Conservation (phyloP, 2,113 vertebrate species). For the Aspidoscelis tigris region DNA sequence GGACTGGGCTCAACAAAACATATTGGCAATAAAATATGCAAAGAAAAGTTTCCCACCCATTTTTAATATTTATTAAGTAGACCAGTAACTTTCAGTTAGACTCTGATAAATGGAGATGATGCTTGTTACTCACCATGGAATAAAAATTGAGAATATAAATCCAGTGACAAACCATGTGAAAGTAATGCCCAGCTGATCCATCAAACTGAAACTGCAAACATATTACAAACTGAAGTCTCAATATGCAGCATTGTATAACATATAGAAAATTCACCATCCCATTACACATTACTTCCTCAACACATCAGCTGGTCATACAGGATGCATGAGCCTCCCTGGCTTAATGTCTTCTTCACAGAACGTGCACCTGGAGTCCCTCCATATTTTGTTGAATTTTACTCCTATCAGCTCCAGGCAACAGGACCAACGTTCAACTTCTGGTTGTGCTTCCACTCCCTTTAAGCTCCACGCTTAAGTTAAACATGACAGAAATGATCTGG, state of each 20-base stretch:
- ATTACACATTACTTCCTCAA: neutral
- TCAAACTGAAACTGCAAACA: conserved; percentile 12
- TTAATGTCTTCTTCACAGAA: conserved; percentile 2
- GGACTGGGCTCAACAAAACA: conserved; percentile 34
- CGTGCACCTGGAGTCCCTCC: neutral
- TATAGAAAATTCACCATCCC: conserved; percentile 38
- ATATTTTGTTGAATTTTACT: neutral
- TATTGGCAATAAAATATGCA: conserved; percentile 10
- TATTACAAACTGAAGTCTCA: conserved; percentile 19
- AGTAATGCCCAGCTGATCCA: conserved; percentile 52
- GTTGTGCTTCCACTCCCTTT: neutral
- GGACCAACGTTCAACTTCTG: neutral
- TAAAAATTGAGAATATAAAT: conserved; percentile 50
- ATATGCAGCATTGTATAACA: conserved; percentile 31
- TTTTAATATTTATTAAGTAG: conserved; percentile 38
- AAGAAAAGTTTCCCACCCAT: conserved; percentile 38
- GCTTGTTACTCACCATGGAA: conserved; percentile 32
- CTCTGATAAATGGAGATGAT: conserved; percentile 41
- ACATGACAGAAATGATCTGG: conserved; percentile 10
- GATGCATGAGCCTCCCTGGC: conserved; percentile 9
- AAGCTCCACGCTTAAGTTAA: conserved; percentile 20
- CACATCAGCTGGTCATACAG: conserved; percentile 39
- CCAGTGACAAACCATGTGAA: conserved; percentile 51
- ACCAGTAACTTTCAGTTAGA: conserved; percentile 54
- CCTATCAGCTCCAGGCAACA: neutral